Evolutionary conservation across 1,140 invertebrate genomes (phyloP).

Genomic region (Megalopta genalis): DNA sequence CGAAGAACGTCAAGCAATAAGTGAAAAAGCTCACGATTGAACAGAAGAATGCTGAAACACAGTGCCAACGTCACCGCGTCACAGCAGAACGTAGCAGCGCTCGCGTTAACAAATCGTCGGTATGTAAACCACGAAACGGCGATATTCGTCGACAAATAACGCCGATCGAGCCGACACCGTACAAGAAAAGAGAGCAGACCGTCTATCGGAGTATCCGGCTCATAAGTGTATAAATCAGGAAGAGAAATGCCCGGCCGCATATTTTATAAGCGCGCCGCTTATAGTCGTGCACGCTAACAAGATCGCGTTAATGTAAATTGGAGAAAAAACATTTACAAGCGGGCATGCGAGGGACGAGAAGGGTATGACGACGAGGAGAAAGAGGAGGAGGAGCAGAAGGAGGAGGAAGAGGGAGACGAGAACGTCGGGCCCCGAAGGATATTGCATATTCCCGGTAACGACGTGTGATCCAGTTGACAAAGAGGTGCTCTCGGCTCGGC

Average conservation of each 20-base stretch:
- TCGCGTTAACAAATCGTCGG: background rate
- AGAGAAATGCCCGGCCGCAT: slow-evolving; percentile 8
- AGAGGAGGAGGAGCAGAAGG: too few relatives aligned
- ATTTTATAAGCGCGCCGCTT: slow-evolving; percentile 20
- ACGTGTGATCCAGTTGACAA: slow-evolving; percentile 28
- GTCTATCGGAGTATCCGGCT: slow-evolving; percentile 4
- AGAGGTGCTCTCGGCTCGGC: background rate
- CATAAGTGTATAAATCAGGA: slow-evolving; percentile 40
- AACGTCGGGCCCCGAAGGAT: slow-evolving; percentile 3
- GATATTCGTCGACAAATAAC: slow-evolving; percentile 1
- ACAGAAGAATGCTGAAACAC: too few relatives aligned
- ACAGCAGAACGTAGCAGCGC: too few relatives aligned
- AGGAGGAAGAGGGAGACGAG: too few relatives aligned
- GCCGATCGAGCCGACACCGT: too few relatives aligned
- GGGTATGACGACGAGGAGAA: too few relatives aligned
- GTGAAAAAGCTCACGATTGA: too few relatives aligned
- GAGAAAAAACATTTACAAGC: slow-evolving; percentile 17
- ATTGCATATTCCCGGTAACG: slow-evolving; percentile 39
- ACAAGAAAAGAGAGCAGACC: background rate
- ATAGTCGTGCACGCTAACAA: slow-evolving; percentile 29
- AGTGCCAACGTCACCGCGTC: too few relatives aligned
- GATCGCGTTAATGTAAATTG: slow-evolving; percentile 37
- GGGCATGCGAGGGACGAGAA: too few relatives aligned
- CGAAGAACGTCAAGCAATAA: too few relatives aligned
- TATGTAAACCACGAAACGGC: background rate